Percentiles rank a stretch among this genome's conserved stretches.
Evolutionary conservation across 1,140 invertebrate genomes (phyloP).

Genomic region (Grapholita molesta): DNA sequence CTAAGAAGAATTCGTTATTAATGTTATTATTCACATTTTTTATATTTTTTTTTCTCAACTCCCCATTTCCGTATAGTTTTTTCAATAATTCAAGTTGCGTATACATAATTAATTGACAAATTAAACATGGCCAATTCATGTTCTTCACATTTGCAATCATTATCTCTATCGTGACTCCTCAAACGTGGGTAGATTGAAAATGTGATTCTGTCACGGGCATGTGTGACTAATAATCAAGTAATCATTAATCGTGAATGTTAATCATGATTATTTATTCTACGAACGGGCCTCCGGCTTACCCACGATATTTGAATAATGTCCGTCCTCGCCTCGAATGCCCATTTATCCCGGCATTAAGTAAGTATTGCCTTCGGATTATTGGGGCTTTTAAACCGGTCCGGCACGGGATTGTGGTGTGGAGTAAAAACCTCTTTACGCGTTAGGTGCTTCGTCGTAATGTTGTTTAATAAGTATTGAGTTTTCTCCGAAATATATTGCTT

Average conservation of each 20-base stretch:
- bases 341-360: constrained; percentile 37
- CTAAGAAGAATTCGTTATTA: too few relatives aligned
- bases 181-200: constrained; percentile 6
- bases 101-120: too few relatives aligned
- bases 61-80: too few relatives aligned
- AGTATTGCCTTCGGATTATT: constrained; percentile 37
- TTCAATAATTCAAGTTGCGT: not conserved
- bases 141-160: not conserved
- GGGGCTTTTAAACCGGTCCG: constrained; percentile 26
- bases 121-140: not conserved
- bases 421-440: not conserved
- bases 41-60: too few relatives aligned
- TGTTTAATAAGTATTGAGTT: not conserved
- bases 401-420: not conserved
- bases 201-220: not conserved
- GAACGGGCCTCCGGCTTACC: constrained; percentile 27
- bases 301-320: constrained; percentile 45
- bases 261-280: constrained; percentile 25
- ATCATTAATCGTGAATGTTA: constrained; percentile 5
- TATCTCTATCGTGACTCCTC: not conserved
- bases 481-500: too few relatives aligned
- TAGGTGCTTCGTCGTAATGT: not conserved
- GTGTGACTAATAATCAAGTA: not conserved
- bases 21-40: too few relatives aligned
- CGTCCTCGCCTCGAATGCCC: constrained; percentile 30